Evolutionary conservation across 2,888 invertebrate species (phyloP), one percentile per base, ranked within the genome.

Genomic region (Graphium colonna): DNA sequence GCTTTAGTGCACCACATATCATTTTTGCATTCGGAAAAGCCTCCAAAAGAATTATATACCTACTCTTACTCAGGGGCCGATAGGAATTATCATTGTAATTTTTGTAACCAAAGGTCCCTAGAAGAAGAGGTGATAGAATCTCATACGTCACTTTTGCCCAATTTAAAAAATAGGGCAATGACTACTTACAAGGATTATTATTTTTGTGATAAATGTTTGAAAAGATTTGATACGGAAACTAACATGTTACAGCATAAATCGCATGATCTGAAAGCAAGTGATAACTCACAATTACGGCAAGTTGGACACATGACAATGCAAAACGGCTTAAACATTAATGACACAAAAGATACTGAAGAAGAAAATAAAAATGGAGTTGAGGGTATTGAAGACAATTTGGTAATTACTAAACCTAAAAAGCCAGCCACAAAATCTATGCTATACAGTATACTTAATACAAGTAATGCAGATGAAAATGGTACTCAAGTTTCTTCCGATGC

Each of bases 181-280:
- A 83, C 79, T 0, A 82, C 75, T 43, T 82, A 80, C 46, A 36
- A 12, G 13, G 36, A 36, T 12, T 13, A 36, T 36, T 36, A 12
- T 12, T 80, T 81, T 55, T 88, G 87, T 38, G 81, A 87, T 43
- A 79, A 83, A 40, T 87, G 86, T 47, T 62, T 73, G 38, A 71
- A 71, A 26, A 79, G 79, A 43, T 87, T 84, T 69, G 69, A 68
- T 9, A 77, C 75, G 0, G 85, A 88, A 60, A 74, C 71, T 0
- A 71, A 75, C 3, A 83, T 86, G 82, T 45, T 86, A 0, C 77
- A 82, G 12, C 88, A 88, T 52, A 86, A 87, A 55, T 71, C 77
- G 0, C 87, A 87, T n/a, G n/a, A n/a, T 59, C 84, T 78, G 1
- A 79, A 74, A 33, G 74, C 69, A 0, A 66, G 65, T 18, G 75